Conservation (phyloP, 2,113 vertebrate genomes). For the Hippocampus comes region DNA sequence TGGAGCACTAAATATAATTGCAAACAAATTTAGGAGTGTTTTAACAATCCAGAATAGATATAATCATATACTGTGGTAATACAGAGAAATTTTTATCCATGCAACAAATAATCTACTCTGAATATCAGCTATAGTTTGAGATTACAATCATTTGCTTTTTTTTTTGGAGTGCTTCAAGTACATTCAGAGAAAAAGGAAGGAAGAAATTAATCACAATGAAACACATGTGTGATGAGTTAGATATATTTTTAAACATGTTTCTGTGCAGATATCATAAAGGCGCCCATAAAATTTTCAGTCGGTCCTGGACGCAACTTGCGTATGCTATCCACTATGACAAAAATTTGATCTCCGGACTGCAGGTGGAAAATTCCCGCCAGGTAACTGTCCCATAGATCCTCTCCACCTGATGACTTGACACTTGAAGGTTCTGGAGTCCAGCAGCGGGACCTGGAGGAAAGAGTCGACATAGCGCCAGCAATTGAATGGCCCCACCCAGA, state of each 20-base stretch:
- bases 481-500: not conserved
- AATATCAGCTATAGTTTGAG: conserved; percentile 61
- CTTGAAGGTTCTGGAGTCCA: not conserved
- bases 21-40: not conserved
- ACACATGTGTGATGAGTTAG: not conserved
- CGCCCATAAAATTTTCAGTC: conserved; percentile 63
- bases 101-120: conserved; percentile 32
- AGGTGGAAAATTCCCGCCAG: conserved; percentile 65
- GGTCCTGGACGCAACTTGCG: not conserved
- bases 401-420: accelerated
- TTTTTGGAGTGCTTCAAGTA: conserved; percentile 12
- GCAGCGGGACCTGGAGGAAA: conserved; percentile 44
- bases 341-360: conserved; percentile 42
- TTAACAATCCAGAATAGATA: not conserved
- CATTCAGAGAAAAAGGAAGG: not conserved
- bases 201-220: not conserved
- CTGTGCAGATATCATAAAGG: conserved; percentile 59
- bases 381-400: conserved; percentile 60
- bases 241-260: not conserved
- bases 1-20: not conserved
- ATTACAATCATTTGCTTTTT: conserved; percentile 15
- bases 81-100: conserved; percentile 35
- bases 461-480: not conserved
- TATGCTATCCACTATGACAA: conserved; percentile 40
- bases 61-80: not conserved